Evolutionary conservation across 1,140 invertebrate species (phyloP).

Genomic region (Mizuhopecten yessoensis): DNA sequence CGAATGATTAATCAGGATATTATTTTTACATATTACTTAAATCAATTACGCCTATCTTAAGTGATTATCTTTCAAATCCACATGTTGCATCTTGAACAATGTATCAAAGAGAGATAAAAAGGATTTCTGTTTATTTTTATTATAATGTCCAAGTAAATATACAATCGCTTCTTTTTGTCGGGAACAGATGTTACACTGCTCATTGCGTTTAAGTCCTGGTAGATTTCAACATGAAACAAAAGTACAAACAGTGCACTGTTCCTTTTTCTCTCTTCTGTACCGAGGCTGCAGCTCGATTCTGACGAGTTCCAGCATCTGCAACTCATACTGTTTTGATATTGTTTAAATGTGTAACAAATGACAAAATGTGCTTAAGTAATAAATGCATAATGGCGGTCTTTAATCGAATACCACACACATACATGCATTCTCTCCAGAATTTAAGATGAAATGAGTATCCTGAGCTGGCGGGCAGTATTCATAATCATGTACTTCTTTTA

Average conservation of each 20-base stretch:
- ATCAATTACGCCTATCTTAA: no score
- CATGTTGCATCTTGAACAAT: no score
- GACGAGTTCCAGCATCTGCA: neutral
- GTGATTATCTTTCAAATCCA: no score
- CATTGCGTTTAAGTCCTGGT: neutral
- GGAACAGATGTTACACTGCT: neutral
- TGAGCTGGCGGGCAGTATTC: no score
- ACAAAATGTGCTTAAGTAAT: neutral
- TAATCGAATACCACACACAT: neutral
- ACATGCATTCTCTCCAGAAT: neutral
- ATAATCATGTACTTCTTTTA: no score
- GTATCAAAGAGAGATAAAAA: no score
- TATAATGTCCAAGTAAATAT: no score
- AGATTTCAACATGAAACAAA: neutral
- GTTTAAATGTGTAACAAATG: neutral
- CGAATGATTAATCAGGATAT: no score
- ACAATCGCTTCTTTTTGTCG: neutral
- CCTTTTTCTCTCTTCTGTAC: neutral
- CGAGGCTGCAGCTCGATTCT: neutral
- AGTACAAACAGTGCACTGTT: neutral
- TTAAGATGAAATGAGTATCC: no score
- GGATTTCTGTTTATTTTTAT: no score
- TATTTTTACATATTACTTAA: no score
- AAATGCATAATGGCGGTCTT: neutral
- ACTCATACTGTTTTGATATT: neutral